These are phyloP conservation scores for Cranoglanis bouderius DNA, from an alignment of 2,113 vertebrate genomes.

Conservation along the genomic window DNA sequence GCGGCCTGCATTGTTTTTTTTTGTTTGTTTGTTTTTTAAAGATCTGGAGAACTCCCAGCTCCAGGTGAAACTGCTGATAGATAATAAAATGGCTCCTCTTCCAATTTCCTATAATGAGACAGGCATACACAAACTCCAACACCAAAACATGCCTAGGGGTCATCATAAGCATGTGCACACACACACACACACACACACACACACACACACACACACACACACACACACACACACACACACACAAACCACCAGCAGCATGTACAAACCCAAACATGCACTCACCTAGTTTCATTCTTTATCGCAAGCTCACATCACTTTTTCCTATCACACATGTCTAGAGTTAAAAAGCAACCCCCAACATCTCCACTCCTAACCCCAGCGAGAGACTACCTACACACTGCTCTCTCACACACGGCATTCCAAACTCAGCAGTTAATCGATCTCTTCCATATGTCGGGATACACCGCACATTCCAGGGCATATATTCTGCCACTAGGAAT, in stretches of 20 bases:
- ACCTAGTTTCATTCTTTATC: conserved; percentile 8
- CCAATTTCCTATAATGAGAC: not conserved
- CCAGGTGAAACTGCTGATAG: no score
- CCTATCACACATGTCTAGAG: not conserved
- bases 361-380: not conserved
- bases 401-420: conserved; percentile 28
- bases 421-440: conserved; percentile 42
- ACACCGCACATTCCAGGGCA: not conserved
- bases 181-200: conserved; percentile 14
- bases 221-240: conserved; percentile 23
- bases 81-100: no score
- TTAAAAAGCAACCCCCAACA: not conserved
- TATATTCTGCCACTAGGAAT: not conserved
- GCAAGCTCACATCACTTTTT: conserved; percentile 23
- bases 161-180: not conserved
- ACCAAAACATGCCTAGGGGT: no score
- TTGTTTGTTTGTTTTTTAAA: no score
- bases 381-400: not conserved
- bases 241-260: conserved; percentile 30
- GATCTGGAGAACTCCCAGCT: no score
- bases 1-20: no score
- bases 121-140: not conserved
- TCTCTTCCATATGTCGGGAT: conserved; percentile 39
- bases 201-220: conserved; percentile 20
- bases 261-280: conserved; percentile 36